Evolutionary conservation across 2,888 invertebrate genomes (phyloP), one percentile per base, ranked within the genome.

Genomic region (Hemaris fuciformis): DNA sequence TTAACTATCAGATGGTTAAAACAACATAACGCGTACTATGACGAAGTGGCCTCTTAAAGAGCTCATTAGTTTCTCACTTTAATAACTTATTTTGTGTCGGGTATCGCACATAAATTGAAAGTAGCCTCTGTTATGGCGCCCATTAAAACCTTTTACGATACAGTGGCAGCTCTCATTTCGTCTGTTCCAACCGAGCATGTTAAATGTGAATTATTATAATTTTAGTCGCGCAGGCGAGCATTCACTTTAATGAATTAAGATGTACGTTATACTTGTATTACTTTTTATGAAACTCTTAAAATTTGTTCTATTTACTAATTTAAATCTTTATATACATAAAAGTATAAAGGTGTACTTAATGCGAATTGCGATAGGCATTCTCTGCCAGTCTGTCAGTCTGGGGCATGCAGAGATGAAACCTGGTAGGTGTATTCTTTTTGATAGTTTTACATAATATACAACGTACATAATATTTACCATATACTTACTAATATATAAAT

Each of bases 101-200:
- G 64, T 71, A 67, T 63, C 66, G 70, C 61, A 70, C 74, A 74
- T 77, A 80, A 78, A 84, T 83, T 83, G 81, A 82, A 82, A 82
- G 76, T 79, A 71, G 75, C 75, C 76, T 71, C 74, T 73, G 77
- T 79, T 82, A 83, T 77, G 72, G 76, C 72, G 62, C 69, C 72
- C 79, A 83, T 83, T 85, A 83, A 80, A 82, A 76, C 75, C 73
- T 81, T 83, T 84, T 83, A 81, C 77, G 80, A 83, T 76, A 77
- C 71, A 66, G 69, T 70, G 69, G 76, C 75, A 73, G 70, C 70
- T 75, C 72, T 59, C 73, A 75, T 81, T 81, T 71, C 72, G 69
- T 64, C 62, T 69, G 73, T 76, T 74, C 61, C 69, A 73, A 72
- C 68, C 76, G 71, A 74, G 75, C 75, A 75, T 75, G 72, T 67